Evolutionary conservation across 2,113 vertebrate species (phyloP).

Genomic region (Syngnathus floridae): DNA sequence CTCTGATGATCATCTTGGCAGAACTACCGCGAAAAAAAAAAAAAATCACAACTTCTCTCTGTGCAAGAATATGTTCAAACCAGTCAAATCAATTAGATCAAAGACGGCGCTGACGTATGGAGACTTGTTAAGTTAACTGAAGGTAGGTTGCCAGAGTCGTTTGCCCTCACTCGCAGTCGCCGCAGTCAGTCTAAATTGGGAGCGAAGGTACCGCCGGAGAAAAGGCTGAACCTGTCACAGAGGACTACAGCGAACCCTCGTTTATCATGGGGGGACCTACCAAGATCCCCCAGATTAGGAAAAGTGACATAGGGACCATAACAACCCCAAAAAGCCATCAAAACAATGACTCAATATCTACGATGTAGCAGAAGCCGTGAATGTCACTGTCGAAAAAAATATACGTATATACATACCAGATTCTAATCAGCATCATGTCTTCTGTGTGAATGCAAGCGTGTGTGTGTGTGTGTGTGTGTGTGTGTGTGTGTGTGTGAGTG

Average conservation of each 20-base stretch:
- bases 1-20: constrained; percentile 51
- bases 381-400: no score
- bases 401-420: no score
- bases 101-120: constrained; percentile 56
- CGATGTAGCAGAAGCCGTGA: no score
- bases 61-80: constrained; percentile 43
- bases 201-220: constrained; percentile 69
- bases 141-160: constrained; percentile 57
- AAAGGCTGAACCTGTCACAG: constrained; percentile 61
- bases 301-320: neutral
- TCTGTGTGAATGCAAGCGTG: constrained; percentile 4
- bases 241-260: constrained; percentile 42
- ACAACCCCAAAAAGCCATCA: neutral
- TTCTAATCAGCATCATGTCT: constrained; percentile 53
- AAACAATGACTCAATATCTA: no score
- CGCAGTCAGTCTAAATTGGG: constrained; percentile 57
- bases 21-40: constrained; percentile 21
- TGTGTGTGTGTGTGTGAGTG: no score
- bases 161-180: constrained; percentile 55
- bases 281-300: neutral
- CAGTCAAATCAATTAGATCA: constrained; percentile 62
- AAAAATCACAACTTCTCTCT: constrained; percentile 29
- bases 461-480: constrained; percentile 29
- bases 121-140: constrained; percentile 71
- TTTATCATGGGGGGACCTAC: neutral